Base-by-base conservation (phyloP, 2,888 invertebrate genomes). In the Drosophila lacicola region DNA sequence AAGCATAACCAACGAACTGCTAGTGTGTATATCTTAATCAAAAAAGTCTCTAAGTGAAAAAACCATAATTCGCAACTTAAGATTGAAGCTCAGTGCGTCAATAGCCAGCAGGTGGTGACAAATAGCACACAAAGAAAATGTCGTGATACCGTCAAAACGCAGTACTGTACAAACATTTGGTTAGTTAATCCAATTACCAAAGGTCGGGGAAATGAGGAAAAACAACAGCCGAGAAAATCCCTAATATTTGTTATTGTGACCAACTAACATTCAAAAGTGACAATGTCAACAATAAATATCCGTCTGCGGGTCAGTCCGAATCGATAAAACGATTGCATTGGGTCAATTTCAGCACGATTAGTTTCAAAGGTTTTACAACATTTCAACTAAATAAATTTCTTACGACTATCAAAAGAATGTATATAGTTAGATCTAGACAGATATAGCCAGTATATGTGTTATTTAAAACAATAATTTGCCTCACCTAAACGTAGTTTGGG, bases 11-110 rank as follows among this genome's bases (percentile, higher is more conserved):
- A 66, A 58, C 60, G 46, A 78, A 41, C 60, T 80, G 89, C 89
- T 88, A 89, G 72, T 70, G 90, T 90, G 90, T 90, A 75, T 90
- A 89, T 90, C 90, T 90, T 87, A 90, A 91, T 90, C 45, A 91
- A 90, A 89, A 86, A 84, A 88, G 75, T 84, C 88, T 84, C 70
- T 73, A 87, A 72, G 72, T 83, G 83, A 73, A 79, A 54, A 54
- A 70, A 80, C 61, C 60, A 60, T 56, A 63, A 70, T 46, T 66
- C 62, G 66, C 51, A 57, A 71, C 42, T 66, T 45, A 49, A 83
- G 53, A 77, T 69, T 44, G 49, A 77, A 78, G 70, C 71, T 74
- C 78, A 82, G 78, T 87, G 77, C 80, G 79, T 88, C 77, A 82
- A 78, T 88, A 77, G 72, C 77, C 79, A 80, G 82, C 67, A 83